phyloP scores from a whole-genome alignment of 2,888 invertebrate species.

The Lobophora halterata region DNA sequence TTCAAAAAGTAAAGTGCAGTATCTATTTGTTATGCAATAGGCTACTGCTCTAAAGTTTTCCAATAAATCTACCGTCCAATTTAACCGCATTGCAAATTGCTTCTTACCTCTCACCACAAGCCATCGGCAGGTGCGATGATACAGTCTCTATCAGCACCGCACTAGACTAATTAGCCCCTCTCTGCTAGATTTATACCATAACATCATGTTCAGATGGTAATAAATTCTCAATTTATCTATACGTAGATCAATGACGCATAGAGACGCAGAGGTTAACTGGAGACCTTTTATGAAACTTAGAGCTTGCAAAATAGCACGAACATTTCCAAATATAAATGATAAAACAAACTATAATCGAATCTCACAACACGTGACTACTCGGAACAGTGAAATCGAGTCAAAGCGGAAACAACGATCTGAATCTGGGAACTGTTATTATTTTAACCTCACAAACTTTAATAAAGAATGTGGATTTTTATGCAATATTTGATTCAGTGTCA shows the following conservation, averaged over 20 bases:
- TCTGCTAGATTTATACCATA: slow-evolving; percentile 61
- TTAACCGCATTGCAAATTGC: slow-evolving; percentile 41
- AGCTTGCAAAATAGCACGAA: slow-evolving; percentile 10
- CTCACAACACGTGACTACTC: slow-evolving; percentile 29
- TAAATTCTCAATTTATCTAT: slow-evolving; percentile 47
- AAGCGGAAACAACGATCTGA: slow-evolving; percentile 27
- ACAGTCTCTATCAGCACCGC: slow-evolving; percentile 45
- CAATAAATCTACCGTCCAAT: slow-evolving; percentile 18
- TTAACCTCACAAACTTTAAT: too few species aligned
- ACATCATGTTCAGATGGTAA: slow-evolving; percentile 54
- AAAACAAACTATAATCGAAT: slow-evolving; percentile 15
- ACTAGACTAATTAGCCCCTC: slow-evolving; percentile 67
- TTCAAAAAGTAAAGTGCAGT: too few species aligned
- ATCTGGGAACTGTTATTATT: slow-evolving; percentile 23
- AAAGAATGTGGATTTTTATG: slow-evolving; percentile 17
- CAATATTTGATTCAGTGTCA: slow-evolving; percentile 40
- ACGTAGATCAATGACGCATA: slow-evolving; percentile 40
- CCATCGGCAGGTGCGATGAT: slow-evolving; percentile 55
- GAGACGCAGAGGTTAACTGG: slow-evolving; percentile 27
- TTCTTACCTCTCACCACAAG: slow-evolving; percentile 36
- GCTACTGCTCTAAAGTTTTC: too few species aligned
- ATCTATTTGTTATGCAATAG: too few species aligned
- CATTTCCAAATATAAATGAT: slow-evolving; percentile 14
- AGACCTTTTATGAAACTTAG: slow-evolving; percentile 19
- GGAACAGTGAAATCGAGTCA: slow-evolving; percentile 27